phyloP scores from a whole-genome alignment of 2,888 invertebrate genomes.

The Machimus rusticus region DNA sequence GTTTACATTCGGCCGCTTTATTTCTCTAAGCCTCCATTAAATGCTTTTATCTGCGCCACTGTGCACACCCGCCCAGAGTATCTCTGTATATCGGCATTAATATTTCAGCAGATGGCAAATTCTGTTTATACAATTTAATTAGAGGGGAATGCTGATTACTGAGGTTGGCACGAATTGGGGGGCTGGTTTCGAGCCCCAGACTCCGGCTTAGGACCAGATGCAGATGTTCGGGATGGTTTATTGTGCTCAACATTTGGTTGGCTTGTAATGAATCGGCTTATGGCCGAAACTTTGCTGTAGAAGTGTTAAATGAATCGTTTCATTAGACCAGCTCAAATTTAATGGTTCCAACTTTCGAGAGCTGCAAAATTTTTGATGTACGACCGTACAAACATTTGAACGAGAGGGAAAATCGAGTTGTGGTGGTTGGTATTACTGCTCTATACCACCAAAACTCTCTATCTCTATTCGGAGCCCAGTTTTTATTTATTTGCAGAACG shows the following conservation, averaged over 20 bases:
- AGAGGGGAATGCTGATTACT: constrained; percentile 10
- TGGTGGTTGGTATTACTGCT: background rate
- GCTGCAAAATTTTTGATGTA: background rate
- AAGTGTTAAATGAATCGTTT: background rate
- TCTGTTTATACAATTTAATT: constrained; percentile 36
- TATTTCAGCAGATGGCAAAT: constrained; percentile 31
- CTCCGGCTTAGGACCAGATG: background rate
- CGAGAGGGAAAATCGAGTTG: background rate
- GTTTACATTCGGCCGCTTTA: constrained; percentile 19
- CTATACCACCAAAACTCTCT: background rate
- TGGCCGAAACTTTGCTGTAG: background rate
- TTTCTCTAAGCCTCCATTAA: constrained; percentile 27
- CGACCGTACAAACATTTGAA: background rate
- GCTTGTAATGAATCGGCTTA: constrained; percentile 12
- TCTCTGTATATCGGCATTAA: background rate
- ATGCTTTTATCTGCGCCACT: background rate
- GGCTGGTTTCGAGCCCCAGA: background rate
- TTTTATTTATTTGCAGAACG: background rate
- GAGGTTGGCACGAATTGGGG: background rate
- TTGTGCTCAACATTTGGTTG: constrained; percentile 13
- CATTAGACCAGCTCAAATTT: background rate
- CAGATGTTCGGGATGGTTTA: constrained; percentile 21
- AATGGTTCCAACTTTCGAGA: background rate
- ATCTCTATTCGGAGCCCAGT: background rate
- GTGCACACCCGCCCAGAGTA: background rate